Evolutionary conservation across 1,140 invertebrate genomes (phyloP).

Genomic region (Vanessa atalanta): DNA sequence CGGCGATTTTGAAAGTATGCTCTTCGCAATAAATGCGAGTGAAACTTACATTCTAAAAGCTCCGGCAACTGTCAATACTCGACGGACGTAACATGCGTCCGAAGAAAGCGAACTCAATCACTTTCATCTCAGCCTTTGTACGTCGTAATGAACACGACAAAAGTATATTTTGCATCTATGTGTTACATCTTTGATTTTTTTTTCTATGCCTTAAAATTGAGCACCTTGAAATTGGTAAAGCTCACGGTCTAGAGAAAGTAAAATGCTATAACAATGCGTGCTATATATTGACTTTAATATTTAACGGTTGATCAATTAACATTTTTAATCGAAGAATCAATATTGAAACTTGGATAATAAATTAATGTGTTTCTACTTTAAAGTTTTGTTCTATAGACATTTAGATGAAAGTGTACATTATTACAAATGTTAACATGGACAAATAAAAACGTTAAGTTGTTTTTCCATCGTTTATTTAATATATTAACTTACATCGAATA

Average conservation of each 20-base stretch:
- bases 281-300: no score
- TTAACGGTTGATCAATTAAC: no score
- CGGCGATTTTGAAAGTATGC: slow-evolving; percentile 27
- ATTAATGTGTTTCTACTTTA: no score
- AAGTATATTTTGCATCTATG: slow-evolving; percentile 71
- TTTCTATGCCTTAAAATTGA: slow-evolving; percentile 47
- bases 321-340: no score
- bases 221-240: slow-evolving; percentile 47
- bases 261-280: slow-evolving; percentile 27
- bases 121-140: slow-evolving; percentile 68
- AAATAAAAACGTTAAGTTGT: no score
- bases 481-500: no score
- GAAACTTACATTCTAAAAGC: slow-evolving; percentile 50
- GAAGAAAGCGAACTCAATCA: slow-evolving; percentile 68
- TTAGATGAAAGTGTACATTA: no score
- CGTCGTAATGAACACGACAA: slow-evolving; percentile 62
- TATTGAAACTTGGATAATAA: no score
- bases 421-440: no score
- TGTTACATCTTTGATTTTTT: slow-evolving; percentile 70
- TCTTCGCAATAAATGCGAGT: slow-evolving; percentile 35
- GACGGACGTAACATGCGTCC: slow-evolving; percentile 39
- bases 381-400: no score
- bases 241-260: slow-evolving; percentile 37
- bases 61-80: slow-evolving; percentile 46
- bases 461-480: no score